Evolutionary conservation across 1,140 invertebrate genomes (phyloP).

Genomic region (Gryon sp.): DNA sequence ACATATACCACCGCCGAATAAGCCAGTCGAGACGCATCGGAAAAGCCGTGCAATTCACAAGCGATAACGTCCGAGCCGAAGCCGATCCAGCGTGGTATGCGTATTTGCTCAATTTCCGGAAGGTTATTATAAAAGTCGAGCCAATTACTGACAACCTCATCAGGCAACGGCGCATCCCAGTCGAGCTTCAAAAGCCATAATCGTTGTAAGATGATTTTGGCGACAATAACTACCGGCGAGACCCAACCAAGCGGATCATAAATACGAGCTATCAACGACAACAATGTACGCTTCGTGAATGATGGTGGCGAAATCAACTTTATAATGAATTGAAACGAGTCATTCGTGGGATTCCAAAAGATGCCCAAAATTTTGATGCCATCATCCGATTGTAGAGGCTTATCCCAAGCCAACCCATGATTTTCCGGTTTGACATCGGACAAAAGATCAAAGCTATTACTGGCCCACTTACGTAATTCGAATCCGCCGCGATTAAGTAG

Average conservation of each 20-base stretch:
- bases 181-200: neutral
- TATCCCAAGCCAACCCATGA: slow-evolving; percentile 1
- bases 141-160: neutral
- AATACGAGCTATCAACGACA: neutral
- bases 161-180: neutral
- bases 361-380: neutral
- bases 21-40: slow-evolving; percentile 68
- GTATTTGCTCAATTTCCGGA: neutral
- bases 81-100: neutral
- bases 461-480: slow-evolving; percentile 15
- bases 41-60: slow-evolving; percentile 54
- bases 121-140: no score
- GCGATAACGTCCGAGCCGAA: neutral
- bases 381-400: neutral
- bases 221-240: neutral
- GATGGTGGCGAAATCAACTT: no score
- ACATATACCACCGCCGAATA: slow-evolving; percentile 69
- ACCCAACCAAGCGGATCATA: slow-evolving; percentile 4
- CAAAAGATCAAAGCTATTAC: neutral
- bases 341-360: neutral
- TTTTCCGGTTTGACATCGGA: neutral
- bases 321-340: no score
- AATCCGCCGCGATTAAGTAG: neutral
- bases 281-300: neutral
- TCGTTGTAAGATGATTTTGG: neutral